phyloP scores from a whole-genome alignment of 2,797 vertebrate species.

The Erethizon dorsatum region DNA sequence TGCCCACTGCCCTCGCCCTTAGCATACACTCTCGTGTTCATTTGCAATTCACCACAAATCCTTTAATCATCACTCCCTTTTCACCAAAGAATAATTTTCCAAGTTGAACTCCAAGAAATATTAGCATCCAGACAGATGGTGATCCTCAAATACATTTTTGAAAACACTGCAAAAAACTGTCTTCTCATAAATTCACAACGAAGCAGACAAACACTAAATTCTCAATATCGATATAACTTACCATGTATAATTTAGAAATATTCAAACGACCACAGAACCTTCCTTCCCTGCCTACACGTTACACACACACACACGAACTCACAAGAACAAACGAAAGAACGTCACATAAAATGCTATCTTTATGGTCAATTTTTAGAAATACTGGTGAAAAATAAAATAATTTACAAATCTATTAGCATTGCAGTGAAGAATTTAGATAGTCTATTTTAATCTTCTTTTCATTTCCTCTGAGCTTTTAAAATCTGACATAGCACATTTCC shows the following conservation, averaged over 20 bases:
- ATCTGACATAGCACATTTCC: neutral
- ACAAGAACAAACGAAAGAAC: neutral
- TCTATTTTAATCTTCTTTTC: constrained; percentile 17
- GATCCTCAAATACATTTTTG: neutral
- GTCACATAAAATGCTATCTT: neutral
- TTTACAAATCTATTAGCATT: neutral
- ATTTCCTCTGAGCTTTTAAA: neutral
- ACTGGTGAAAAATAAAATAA: neutral
- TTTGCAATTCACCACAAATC: neutral
- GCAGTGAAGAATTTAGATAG: neutral
- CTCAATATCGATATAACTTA: neutral
- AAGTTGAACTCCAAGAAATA: neutral
- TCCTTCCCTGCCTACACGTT: neutral
- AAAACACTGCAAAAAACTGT: neutral
- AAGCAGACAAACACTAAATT: neutral
- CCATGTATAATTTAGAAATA: neutral
- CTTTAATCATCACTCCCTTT: neutral
- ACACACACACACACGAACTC: neutral
- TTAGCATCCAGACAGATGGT: neutral
- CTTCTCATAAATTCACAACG: neutral
- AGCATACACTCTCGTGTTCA: neutral
- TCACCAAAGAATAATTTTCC: neutral
- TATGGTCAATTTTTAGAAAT: constrained; percentile 5
- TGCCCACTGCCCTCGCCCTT: neutral
- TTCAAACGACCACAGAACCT: neutral